Conservation (phyloP, 2,797 vertebrate genomes). For the Benthosema pterotum region DNA sequence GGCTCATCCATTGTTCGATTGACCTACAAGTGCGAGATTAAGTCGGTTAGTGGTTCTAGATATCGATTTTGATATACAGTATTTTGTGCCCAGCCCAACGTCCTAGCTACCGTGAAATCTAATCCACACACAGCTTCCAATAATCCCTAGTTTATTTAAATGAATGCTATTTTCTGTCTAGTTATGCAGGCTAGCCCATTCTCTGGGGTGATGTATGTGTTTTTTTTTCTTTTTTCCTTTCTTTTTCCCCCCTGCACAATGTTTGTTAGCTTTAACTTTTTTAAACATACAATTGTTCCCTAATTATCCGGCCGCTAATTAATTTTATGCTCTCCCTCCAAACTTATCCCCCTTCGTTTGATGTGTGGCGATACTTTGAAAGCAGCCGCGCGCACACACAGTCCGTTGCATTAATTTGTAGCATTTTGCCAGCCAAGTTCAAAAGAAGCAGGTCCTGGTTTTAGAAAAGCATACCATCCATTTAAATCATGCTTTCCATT, state of each 20-base stretch:
- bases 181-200: constrained; percentile 32
- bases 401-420: constrained; percentile 77
- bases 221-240: constrained; percentile 67
- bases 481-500: constrained; percentile 83
- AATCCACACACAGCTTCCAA: too few relatives aligned
- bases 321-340: constrained; percentile 71
- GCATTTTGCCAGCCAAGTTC: constrained; percentile 76
- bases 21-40: too few relatives aligned
- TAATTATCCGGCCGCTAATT: constrained; percentile 81
- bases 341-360: constrained; percentile 79
- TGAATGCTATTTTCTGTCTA: constrained; percentile 52
- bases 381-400: constrained; percentile 65
- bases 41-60: too few relatives aligned
- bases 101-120: too few relatives aligned
- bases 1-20: too few relatives aligned
- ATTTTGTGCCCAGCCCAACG: too few relatives aligned
- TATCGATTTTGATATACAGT: too few relatives aligned
- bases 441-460: constrained; percentile 77
- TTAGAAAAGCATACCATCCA: constrained; percentile 68
- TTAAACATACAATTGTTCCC: constrained; percentile 81
- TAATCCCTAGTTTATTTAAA: constrained; percentile 40
- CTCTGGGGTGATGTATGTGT: constrained; percentile 73
- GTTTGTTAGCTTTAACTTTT: constrained; percentile 81
- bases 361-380: constrained; percentile 80
- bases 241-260: constrained; percentile 54